Base-by-base conservation (phyloP, 2,113 vertebrate genomes). In the Tamias sibiricus region DNA sequence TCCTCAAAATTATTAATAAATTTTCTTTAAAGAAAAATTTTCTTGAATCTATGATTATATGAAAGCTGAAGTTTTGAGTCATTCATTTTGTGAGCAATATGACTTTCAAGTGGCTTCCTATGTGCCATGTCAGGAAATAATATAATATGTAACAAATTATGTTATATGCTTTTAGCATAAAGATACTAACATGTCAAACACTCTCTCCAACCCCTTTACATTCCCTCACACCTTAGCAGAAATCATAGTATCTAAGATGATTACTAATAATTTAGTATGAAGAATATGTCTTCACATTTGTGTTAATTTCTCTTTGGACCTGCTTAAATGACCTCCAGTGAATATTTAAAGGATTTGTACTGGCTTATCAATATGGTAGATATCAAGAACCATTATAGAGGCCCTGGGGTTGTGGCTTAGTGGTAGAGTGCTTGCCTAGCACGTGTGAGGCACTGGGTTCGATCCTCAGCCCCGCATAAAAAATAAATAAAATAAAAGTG, bases 81-180 rank as follows among this genome's bases (percentile, higher is more conserved):
- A 52, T 72, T 66, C 28, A 64, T 52, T 71, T 72, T 59, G 74
- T 76, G 64, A 96, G 84, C 92, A 92, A 97, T 96, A 52, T 44
- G 82, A 96, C 82, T 95, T 96, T 94, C 37, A 83, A 88, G 79
- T 80, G 77, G 75, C 49, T 26, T 94, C 80, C 87, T 85, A 26
- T 86, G 79, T 89, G 54, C 81, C 54, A 80, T 94, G 94, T 64
- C 89, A 93, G 64, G 85, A 97, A 96, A 86, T 93, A 81, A 89
- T 88, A 91, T 72, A 95, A 49, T 84, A 90, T 44, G 20, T 90
- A 96, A 90, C 96, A 76, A 90, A 96, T 96, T 95, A 71, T 71
- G 62, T 83, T 87, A 13, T 76, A 47, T 80, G 69, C 85, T 89
- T 88, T 95, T 30, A 64, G 77, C 88, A 49, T 89, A 81, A 96